These are phyloP conservation scores for Diarsia mendica DNA, from an alignment of 2,888 invertebrate species.

Conservation along the genomic window DNA sequence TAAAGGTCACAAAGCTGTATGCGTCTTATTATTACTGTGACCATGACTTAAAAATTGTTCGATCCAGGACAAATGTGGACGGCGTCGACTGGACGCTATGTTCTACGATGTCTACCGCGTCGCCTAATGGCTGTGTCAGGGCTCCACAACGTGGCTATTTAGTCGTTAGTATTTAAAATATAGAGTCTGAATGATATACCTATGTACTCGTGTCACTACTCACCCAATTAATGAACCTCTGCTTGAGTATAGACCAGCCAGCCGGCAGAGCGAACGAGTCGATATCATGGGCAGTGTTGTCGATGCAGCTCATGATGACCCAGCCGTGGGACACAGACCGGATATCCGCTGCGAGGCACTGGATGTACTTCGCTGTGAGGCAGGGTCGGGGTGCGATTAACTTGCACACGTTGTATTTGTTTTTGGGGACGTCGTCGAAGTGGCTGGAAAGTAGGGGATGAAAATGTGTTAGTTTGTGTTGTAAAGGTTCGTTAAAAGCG, in stretches of 20 bases:
- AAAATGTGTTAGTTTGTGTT: background rate
- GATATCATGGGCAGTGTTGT: conserved; percentile 76
- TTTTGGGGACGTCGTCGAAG: conserved; percentile 89
- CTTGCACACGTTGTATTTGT: conserved; percentile 89
- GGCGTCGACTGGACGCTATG: too few species aligned
- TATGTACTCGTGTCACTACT: background rate
- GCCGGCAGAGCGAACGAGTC: conserved; percentile 90
- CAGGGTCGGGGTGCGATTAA: conserved; percentile 93
- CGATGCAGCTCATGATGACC: conserved; percentile 92
- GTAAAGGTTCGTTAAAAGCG: background rate
- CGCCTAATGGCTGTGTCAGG: too few species aligned
- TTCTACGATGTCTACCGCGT: too few species aligned
- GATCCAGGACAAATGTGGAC: too few species aligned
- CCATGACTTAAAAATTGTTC: too few species aligned
- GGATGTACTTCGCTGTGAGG: conserved; percentile 93
- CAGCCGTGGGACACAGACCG: conserved; percentile 92
- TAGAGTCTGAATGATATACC: background rate
- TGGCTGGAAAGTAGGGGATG: conserved; percentile 73
- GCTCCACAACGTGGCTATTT: too few species aligned
- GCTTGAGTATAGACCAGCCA: conserved; percentile 90
- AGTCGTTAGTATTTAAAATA: background rate
- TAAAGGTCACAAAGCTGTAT: background rate
- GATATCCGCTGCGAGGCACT: conserved; percentile 92
- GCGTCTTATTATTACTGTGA: background rate
- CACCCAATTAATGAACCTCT: conserved; percentile 82